Evolutionary conservation across 2,888 invertebrate species (phyloP).

Genomic region (Drosophila lacicola): DNA sequence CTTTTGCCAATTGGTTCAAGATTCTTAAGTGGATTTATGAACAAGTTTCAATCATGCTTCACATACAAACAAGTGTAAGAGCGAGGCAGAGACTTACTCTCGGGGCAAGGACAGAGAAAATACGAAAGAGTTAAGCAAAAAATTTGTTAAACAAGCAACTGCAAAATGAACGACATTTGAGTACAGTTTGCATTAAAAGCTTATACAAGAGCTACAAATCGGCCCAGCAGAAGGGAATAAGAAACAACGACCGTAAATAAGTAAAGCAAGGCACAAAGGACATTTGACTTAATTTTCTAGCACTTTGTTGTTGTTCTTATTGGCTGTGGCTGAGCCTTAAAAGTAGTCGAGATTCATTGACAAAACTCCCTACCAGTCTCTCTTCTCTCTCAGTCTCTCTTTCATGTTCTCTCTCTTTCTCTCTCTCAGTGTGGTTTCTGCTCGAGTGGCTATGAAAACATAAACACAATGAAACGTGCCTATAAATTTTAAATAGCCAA

Average conservation of each 20-base stretch:
- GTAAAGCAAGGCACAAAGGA: conserved; percentile 46
- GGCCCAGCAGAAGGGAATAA: background rate
- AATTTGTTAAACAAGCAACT: conserved; percentile 40
- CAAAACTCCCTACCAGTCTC: conserved; percentile 1
- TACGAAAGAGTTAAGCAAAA: conserved; percentile 11
- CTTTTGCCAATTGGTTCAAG: conserved; percentile 13
- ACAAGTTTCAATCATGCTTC: background rate
- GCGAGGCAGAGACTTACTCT: background rate
- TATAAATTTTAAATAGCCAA: conserved; percentile 72
- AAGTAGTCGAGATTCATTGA: conserved; percentile 45
- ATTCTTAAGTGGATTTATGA: conserved; percentile 43
- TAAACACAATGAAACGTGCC: conserved; percentile 66
- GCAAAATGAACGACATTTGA: conserved; percentile 41
- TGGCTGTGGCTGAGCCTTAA: conserved; percentile 34
- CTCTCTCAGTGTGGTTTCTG: conserved; percentile 17
- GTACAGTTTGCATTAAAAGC: conserved; percentile 21
- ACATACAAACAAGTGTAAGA: background rate
- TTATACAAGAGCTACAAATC: conserved; percentile 23
- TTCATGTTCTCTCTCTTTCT: background rate
- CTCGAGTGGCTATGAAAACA: conserved; percentile 58
- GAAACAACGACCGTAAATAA: conserved; percentile 38
- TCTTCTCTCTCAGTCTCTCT: background rate
- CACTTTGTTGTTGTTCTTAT: conserved; percentile 38
- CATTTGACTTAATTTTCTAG: conserved; percentile 69
- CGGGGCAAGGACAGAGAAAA: no score